Percentiles rank a stretch among this genome's conserved stretches.
These are phyloP conservation scores for Aphelinus atriplicis DNA, from an alignment of 1,140 invertebrate genomes.

Conservation along the genomic window DNA sequence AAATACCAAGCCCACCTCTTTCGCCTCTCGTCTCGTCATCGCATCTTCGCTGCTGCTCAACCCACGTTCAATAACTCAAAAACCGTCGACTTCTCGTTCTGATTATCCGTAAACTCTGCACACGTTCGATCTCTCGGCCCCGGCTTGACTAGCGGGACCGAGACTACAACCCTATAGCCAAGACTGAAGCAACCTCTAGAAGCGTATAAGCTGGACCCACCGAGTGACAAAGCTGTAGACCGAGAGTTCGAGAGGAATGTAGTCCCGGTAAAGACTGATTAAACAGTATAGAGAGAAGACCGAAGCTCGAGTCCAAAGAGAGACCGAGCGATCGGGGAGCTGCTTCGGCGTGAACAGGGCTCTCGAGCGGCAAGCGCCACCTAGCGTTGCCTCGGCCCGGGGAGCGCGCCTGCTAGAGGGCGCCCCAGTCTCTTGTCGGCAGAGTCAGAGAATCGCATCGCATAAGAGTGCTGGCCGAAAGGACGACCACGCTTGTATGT, in stretches of 20 bases:
- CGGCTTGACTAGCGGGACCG: neutral
- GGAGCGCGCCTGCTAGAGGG: neutral
- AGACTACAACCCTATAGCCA: neutral
- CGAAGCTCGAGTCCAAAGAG: neutral
- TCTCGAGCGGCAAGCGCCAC: too few relatives aligned
- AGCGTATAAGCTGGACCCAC: too few relatives aligned
- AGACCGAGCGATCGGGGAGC: neutral
- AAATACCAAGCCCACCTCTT: too few relatives aligned
- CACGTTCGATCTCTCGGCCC: slow-evolving; percentile 3
- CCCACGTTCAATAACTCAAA: too few relatives aligned
- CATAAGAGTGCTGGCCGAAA: too few relatives aligned
- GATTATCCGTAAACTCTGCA: slow-evolving; percentile 3
- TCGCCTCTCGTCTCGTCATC: too few relatives aligned
- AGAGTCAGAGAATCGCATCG: neutral
- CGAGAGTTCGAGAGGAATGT: too few relatives aligned
- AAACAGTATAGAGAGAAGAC: neutral
- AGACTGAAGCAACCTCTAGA: too few relatives aligned
- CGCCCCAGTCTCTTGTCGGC: neutral
- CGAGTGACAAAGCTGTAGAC: too few relatives aligned
- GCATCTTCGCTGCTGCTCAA: too few relatives aligned
- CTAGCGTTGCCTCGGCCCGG: neutral
- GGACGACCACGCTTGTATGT: slow-evolving; percentile 2
- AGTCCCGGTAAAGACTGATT: slow-evolving; percentile 2
- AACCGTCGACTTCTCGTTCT: slow-evolving; percentile 16
- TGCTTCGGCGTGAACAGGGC: neutral